These are phyloP conservation scores for Dichetophora obliterata DNA, from an alignment of 2,888 invertebrate species.

Conservation along the genomic window DNA sequence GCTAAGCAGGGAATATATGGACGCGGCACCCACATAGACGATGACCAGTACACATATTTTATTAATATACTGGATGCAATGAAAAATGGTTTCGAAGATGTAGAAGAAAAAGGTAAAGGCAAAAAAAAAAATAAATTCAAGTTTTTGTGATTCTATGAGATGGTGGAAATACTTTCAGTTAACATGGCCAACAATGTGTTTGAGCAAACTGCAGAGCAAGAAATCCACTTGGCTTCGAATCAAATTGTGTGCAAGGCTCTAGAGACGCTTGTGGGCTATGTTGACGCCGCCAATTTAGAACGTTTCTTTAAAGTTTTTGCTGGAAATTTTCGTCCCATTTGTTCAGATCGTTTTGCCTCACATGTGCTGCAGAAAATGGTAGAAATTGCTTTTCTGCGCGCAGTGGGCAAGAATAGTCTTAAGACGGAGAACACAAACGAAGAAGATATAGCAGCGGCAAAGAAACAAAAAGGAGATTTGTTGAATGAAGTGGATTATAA, in stretches of 20 bases:
- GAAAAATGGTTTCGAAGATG: constrained; percentile 76
- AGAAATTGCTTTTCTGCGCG: constrained; percentile 65
- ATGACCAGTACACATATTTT: constrained; percentile 83
- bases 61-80: constrained; percentile 81
- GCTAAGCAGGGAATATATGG: constrained; percentile 81
- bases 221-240: constrained; percentile 81
- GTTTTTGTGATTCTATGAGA: neutral
- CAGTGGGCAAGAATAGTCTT: constrained; percentile 49
- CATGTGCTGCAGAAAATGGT: constrained; percentile 82
- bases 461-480: constrained; percentile 56
- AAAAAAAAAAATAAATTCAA: neutral
- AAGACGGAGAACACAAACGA: neutral
- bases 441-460: constrained; percentile 55
- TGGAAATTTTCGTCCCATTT: constrained; percentile 78
- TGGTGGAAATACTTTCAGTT: constrained; percentile 54
- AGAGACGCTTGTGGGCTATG: constrained; percentile 80
- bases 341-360: constrained; percentile 83
- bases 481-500: constrained; percentile 63
- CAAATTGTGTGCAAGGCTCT: constrained; percentile 85
- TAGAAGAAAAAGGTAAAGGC: constrained; percentile 78
- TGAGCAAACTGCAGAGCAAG: constrained; percentile 78
- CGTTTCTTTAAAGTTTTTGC: constrained; percentile 76
- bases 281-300: constrained; percentile 75
- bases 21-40: constrained; percentile 78
- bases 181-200: constrained; percentile 81